phyloP scores from a whole-genome alignment of 2,113 vertebrate species.

The Motacilla alba region DNA sequence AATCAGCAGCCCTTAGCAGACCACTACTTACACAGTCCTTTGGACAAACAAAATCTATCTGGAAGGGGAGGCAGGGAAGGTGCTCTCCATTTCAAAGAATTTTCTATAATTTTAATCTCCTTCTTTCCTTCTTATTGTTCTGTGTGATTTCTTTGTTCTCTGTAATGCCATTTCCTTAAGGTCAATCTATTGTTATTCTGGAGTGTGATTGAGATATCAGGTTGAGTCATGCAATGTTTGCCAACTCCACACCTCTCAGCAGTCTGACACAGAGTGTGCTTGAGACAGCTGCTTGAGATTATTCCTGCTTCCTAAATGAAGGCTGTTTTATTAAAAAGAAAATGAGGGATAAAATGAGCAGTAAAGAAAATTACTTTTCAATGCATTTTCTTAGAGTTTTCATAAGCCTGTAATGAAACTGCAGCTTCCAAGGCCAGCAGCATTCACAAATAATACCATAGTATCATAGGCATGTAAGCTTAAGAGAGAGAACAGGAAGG shows the following conservation, averaged over 20 bases:
- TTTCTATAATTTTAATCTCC: background rate
- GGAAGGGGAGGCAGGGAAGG: background rate
- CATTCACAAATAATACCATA: background rate
- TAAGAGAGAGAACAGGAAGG: background rate
- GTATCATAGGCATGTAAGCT: background rate
- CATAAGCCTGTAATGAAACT: background rate
- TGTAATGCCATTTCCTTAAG: background rate
- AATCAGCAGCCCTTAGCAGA: background rate
- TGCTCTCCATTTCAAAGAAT: background rate
- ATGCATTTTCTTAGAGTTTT: background rate
- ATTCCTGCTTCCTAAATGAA: background rate
- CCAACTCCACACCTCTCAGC: constrained; percentile 45
- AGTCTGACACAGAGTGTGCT: background rate
- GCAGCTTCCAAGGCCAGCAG: background rate
- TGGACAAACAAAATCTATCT: background rate
- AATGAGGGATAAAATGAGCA: background rate
- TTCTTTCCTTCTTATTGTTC: constrained; percentile 1
- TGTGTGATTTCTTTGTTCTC: background rate
- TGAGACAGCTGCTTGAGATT: background rate
- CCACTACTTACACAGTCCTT: accelerated
- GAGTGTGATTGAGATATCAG: background rate
- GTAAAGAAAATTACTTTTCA: background rate
- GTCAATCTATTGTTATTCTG: constrained; percentile 25
- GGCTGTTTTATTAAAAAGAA: background rate
- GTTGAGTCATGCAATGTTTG: constrained; percentile 29